Evolutionary conservation across 2,888 invertebrate genomes (phyloP).

Genomic region (Stegana nigrithorax): DNA sequence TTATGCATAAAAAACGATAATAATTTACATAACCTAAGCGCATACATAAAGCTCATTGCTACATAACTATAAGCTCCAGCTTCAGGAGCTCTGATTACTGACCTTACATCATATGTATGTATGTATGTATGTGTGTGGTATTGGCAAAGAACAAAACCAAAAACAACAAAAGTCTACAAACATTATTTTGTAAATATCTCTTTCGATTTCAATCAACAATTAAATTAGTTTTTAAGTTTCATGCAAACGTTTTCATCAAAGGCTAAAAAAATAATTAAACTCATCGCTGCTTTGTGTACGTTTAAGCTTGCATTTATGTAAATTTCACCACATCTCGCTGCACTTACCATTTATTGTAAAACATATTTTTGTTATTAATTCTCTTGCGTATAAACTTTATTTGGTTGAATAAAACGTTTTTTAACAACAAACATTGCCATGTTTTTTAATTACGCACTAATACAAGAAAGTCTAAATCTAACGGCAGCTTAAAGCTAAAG

Average conservation of each 20-base stretch:
- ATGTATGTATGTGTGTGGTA: conserved; percentile 27
- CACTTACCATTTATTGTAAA: background rate
- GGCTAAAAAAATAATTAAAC: conserved; percentile 25
- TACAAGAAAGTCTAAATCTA: conserved; percentile 12
- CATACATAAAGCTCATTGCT: conserved; percentile 1
- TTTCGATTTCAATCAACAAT: conserved; percentile 26
- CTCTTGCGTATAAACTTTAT: conserved; percentile 38
- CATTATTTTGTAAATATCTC: conserved; percentile 25
- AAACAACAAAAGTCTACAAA: background rate
- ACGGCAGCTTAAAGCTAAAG: conserved; percentile 26
- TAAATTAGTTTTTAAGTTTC: conserved; percentile 40
- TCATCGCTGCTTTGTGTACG: conserved; percentile 59
- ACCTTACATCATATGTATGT: too few species aligned
- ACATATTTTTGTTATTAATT: conserved; percentile 43
- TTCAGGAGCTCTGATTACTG: conserved; percentile 5
- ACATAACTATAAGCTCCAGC: background rate
- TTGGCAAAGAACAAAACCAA: conserved; percentile 19
- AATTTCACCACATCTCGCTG: background rate
- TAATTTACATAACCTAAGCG: background rate
- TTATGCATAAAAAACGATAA: conserved; percentile 28
- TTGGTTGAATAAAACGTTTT: conserved; percentile 42
- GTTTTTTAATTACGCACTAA: conserved; percentile 48
- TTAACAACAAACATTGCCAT: conserved; percentile 42
- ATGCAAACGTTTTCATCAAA: conserved; percentile 36
- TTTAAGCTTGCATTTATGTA: conserved; percentile 45